These are phyloP conservation scores for Lepidurus couesii DNA, from an alignment of 1,140 invertebrate species.

Conservation along the genomic window DNA sequence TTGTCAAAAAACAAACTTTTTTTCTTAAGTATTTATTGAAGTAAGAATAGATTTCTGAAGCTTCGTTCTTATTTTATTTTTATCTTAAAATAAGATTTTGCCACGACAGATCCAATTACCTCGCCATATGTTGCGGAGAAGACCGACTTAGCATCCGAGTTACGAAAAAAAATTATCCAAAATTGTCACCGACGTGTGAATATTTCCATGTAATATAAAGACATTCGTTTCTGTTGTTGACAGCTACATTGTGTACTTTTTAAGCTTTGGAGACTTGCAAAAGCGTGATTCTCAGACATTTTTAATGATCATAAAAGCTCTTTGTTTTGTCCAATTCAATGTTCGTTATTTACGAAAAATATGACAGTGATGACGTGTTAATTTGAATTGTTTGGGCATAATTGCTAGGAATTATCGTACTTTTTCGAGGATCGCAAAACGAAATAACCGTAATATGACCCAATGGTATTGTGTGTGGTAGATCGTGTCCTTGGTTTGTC, in stretches of 20 bases:
- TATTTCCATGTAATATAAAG: background rate
- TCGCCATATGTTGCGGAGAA: background rate
- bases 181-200: background rate
- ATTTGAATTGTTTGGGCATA: background rate
- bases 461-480: background rate
- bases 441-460: background rate
- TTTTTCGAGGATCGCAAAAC: background rate
- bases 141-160: background rate
- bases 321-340: background rate
- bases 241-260: background rate
- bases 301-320: background rate
- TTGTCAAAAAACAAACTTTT: background rate
- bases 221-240: background rate
- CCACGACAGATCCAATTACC: background rate
- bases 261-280: background rate
- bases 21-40: background rate
- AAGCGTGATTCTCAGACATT: background rate
- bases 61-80: too few relatives aligned
- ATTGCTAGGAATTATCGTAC: background rate
- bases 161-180: background rate
- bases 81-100: too few relatives aligned
- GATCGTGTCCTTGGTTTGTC: background rate
- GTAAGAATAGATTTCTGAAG: background rate
- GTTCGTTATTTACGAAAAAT: background rate
- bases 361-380: background rate